Evolutionary conservation across 2,113 vertebrate genomes (phyloP).

Genomic region (Oriolus oriolus): DNA sequence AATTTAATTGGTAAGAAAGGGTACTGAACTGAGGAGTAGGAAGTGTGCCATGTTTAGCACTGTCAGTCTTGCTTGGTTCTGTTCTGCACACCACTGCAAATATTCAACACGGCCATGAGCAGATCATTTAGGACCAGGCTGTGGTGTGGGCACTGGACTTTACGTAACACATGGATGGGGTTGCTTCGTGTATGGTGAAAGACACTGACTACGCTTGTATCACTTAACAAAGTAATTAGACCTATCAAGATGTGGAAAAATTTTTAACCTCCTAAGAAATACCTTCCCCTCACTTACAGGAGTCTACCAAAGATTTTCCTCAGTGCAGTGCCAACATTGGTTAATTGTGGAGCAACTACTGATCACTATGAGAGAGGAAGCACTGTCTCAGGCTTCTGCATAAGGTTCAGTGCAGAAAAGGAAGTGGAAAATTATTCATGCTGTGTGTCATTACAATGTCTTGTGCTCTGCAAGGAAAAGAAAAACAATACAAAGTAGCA

Average conservation of each 20-base stretch:
- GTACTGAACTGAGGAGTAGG: neutral
- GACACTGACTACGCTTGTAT: neutral
- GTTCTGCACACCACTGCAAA: neutral
- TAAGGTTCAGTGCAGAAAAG: neutral
- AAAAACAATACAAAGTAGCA: neutral
- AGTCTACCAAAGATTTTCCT: neutral
- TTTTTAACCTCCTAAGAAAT: neutral
- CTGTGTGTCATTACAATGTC: neutral
- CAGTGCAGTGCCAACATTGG: fast-evolving
- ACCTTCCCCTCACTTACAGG: neutral
- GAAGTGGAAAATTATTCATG: neutral
- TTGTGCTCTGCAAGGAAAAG: neutral
- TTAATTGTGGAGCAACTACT: neutral
- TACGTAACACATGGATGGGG: fast-evolving
- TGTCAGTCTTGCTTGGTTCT: neutral
- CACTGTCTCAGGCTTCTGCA: neutral
- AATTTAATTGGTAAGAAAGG: neutral
- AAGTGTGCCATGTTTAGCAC: neutral
- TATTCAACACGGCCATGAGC: neutral
- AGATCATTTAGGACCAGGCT: neutral
- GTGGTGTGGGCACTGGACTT: neutral
- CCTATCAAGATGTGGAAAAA: neutral
- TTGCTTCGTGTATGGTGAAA: neutral
- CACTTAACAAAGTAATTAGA: neutral
- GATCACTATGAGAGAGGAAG: neutral